These are phyloP conservation scores for Tanytarsus gracilentus DNA, from an alignment of 2,888 invertebrate species.

Conservation along the genomic window DNA sequence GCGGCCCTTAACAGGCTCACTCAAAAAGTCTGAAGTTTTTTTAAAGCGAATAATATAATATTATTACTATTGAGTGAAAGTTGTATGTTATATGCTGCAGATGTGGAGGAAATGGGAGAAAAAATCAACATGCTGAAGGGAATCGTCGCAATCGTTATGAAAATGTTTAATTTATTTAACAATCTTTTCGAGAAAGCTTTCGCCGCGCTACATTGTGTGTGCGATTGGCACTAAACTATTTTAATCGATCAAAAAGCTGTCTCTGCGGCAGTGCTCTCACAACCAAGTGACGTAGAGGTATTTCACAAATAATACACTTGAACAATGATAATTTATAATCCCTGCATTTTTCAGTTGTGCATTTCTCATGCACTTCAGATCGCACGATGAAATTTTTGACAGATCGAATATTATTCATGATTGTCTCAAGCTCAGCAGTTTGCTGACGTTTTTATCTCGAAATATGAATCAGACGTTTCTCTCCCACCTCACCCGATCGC, in stretches of 20 bases:
- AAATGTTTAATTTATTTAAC: slow-evolving; percentile 10
- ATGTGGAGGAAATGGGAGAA: neutral
- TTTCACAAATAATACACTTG: too few relatives aligned
- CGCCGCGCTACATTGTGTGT: too few relatives aligned
- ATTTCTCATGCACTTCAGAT: neutral
- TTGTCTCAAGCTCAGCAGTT: neutral
- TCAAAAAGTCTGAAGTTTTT: neutral
- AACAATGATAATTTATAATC: too few relatives aligned
- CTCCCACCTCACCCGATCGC: neutral
- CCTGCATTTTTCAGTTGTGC: neutral
- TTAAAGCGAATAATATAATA: neutral
- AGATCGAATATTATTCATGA: slow-evolving; percentile 7
- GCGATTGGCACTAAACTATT: too few relatives aligned
- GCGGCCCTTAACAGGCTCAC: neutral
- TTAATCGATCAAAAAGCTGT: too few relatives aligned
- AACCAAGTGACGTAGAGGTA: too few relatives aligned
- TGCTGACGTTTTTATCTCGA: neutral
- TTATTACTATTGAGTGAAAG: slow-evolving; percentile 1
- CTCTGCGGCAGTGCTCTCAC: too few relatives aligned
- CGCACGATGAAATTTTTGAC: slow-evolving; percentile 3
- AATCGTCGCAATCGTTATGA: slow-evolving; percentile 11
- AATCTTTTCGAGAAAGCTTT: too few relatives aligned
- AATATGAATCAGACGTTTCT: neutral
- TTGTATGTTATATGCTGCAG: neutral
- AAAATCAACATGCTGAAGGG: neutral